phyloP scores from a whole-genome alignment of 2,888 invertebrate genomes.

The Oasisia sp. region DNA sequence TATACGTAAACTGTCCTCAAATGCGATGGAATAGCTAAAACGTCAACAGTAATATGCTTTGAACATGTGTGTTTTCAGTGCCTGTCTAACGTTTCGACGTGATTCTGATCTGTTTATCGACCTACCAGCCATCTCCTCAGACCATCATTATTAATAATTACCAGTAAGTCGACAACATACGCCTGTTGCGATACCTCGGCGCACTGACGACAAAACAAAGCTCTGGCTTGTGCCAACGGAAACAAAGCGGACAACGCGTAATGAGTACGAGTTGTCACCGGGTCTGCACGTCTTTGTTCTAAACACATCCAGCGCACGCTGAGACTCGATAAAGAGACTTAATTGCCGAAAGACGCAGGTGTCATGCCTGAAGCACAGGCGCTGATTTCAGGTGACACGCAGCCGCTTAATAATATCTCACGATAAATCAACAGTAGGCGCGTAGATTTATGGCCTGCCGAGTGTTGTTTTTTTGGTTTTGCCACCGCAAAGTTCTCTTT shows the following conservation, averaged over 20 bases:
- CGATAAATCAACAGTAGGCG: neutral
- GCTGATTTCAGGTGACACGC: constrained; percentile 17
- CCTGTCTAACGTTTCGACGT: neutral
- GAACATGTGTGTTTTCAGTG: neutral
- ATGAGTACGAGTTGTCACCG: neutral
- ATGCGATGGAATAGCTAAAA: no score
- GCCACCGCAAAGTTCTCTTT: neutral
- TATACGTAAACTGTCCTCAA: no score
- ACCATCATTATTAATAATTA: neutral
- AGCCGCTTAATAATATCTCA: constrained; percentile 6
- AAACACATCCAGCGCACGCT: constrained; percentile 17
- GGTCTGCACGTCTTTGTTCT: neutral
- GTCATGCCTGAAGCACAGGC: neutral
- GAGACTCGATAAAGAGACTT: neutral
- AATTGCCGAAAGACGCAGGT: neutral
- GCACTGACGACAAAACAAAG: neutral
- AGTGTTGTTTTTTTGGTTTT: neutral
- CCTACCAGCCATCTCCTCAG: neutral
- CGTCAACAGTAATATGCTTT: neutral
- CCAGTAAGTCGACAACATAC: neutral
- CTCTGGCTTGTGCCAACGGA: neutral
- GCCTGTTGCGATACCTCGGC: neutral
- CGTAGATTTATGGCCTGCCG: neutral
- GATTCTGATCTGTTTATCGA: neutral
- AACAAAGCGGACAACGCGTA: neutral